Conservation (phyloP, 1,140 invertebrate species). For the Ostrea edulis region DNA sequence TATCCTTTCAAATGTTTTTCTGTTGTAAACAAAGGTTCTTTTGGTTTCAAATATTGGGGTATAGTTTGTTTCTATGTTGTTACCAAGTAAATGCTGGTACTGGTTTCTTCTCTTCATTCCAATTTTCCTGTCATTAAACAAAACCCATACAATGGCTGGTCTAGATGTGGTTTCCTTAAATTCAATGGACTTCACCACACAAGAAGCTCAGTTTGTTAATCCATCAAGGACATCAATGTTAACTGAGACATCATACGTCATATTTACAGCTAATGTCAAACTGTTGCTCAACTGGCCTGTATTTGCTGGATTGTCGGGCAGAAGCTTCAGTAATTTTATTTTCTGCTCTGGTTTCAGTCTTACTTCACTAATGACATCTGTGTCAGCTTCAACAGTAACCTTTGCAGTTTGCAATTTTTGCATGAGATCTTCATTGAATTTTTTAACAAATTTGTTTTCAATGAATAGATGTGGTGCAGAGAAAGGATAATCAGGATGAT, state of each 20-base stretch:
- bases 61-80: slow-evolving; percentile 6
- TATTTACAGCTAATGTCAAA: background rate
- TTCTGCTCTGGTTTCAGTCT: background rate
- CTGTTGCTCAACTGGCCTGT: background rate
- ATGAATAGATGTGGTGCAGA: slow-evolving; percentile 12
- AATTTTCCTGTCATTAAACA: slow-evolving; percentile 45
- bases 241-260: slow-evolving; percentile 19
- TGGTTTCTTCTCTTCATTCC: slow-evolving; percentile 40
- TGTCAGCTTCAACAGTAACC: background rate
- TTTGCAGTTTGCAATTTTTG: background rate
- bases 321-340: background rate
- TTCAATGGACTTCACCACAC: slow-evolving; percentile 39
- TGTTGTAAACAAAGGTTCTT: slow-evolving; percentile 41
- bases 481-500: background rate
- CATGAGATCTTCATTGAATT: background rate
- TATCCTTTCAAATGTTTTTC: slow-evolving; percentile 47
- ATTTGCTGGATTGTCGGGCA: slow-evolving; percentile 7
- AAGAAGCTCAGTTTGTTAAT: slow-evolving; percentile 36
- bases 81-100: slow-evolving; percentile 34
- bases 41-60: slow-evolving; percentile 50
- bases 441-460: slow-evolving; percentile 34
- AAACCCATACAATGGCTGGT: slow-evolving; percentile 51
- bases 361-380: slow-evolving; percentile 36
- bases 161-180: slow-evolving; percentile 24
- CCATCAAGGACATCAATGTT: slow-evolving; percentile 44